Base-by-base conservation (phyloP, 2,113 vertebrate species). In the Odocoileus hemionus region DNA sequence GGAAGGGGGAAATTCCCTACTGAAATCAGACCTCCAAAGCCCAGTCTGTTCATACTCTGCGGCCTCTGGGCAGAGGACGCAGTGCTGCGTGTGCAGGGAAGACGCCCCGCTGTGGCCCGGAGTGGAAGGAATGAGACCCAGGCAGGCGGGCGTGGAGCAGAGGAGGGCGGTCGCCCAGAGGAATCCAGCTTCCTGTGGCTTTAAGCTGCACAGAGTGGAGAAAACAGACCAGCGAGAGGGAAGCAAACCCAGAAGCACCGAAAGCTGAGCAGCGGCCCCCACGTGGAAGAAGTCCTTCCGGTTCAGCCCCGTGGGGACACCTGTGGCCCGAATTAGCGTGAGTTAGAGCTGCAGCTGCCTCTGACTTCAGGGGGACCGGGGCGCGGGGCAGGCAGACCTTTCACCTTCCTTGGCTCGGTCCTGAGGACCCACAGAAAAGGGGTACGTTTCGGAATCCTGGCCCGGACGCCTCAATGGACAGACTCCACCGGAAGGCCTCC, bases 371-470 rank as follows among this genome's bases (percentile, higher is more conserved):
- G 54, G 3, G 0, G 15, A 36, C 30, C 28, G 13, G 3, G n/a
- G 0, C 4, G 39, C 16, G 2, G 14, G 15, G 26, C 54, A 58
- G 7, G 26, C 14, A 17, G 28, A 13, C 13, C 6, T 15, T 8
- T 58, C 3, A 0, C 5, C 0, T 39, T 5, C 3, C 2, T 12
- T 39, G 36, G 21, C 12, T 26, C 0, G 2, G 6, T n/a, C 25
- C 61, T 88, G 39, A 15, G 15, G 76, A 13, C 3, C 43, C 52
- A 26, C 16, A 30, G 43, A 21, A 80, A 33, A 30, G 78, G 2
- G 3, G 54, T 2, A 16, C 36, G 15, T 64, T 74, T 54, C 88
- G 52, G 60, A 78, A 64, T 15, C 9, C 54, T 26, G 17, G 13
- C 33, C 7, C 2, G 25, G n/a, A 47, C 21, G 33, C 39, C 91